phyloP scores from a whole-genome alignment of 2,113 vertebrate genomes.

The Patagioenas fasciata region DNA sequence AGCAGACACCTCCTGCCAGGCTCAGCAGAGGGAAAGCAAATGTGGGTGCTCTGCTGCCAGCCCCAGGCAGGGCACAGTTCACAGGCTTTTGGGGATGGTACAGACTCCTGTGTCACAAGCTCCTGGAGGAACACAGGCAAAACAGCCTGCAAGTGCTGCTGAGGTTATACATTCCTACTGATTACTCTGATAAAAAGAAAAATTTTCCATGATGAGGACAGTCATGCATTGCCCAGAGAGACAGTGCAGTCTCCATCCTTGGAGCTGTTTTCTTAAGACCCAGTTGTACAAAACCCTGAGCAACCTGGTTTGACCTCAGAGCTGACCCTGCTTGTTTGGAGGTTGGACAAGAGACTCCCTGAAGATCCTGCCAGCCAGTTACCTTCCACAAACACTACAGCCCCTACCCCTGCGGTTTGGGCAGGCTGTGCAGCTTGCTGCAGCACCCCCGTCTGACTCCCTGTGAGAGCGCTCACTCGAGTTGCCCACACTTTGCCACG shows the following conservation, averaged over 20 bases:
- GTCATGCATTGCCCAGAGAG: not conserved
- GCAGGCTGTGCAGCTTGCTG: not conserved
- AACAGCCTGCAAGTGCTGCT: not conserved
- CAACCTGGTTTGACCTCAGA: not conserved
- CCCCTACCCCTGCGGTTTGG: not conserved
- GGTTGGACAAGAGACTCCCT: not conserved
- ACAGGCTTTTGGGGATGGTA: not conserved
- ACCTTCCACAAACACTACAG: not conserved
- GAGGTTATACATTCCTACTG: not conserved
- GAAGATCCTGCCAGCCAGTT: not conserved
- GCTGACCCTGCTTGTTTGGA: not conserved
- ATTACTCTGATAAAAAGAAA: not conserved
- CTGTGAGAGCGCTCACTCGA: rapidly evolving
- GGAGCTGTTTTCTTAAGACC: not conserved
- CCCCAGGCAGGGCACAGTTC: not conserved
- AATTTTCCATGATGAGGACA: not conserved
- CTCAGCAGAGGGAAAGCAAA: not conserved
- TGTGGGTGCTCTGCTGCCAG: rapidly evolving
- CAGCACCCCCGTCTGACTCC: not conserved
- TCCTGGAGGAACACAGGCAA: not conserved
- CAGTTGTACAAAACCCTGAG: not conserved
- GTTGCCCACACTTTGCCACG: not conserved
- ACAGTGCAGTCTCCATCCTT: rapidly evolving
- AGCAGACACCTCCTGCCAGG: not conserved
- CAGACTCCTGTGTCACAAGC: not conserved